A percentile compares a stretch with the other conserved stretches of the same genome.
Conservation (phyloP, 2,113 vertebrate genomes). For the Passer domesticus region DNA sequence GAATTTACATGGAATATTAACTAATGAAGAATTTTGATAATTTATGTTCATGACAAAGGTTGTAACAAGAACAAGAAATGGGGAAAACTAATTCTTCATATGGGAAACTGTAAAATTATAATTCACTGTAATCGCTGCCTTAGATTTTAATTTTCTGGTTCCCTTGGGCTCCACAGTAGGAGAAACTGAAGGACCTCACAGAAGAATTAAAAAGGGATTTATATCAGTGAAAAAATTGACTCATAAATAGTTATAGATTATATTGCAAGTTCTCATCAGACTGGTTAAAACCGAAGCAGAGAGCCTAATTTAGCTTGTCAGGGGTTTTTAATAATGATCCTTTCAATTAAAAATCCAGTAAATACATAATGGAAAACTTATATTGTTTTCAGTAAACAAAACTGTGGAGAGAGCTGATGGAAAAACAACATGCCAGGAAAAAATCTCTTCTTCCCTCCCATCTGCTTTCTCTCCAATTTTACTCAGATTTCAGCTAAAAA, state of each 20-base stretch:
- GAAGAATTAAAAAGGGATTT: not conserved
- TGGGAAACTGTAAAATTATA: conserved; percentile 38
- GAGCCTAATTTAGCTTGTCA: not conserved
- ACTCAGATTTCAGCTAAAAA: not conserved
- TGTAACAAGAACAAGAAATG: conserved; percentile 32
- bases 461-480: not conserved
- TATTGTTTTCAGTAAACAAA: not conserved
- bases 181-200: conserved; percentile 2
- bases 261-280: not conserved
- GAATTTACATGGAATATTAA: not conserved
- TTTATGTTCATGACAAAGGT: conserved; percentile 19
- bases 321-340: not conserved
- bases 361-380: not conserved
- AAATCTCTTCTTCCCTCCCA: not conserved
- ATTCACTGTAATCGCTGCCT: conserved; percentile 7
- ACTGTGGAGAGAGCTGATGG: not conserved
- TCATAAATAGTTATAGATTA: conserved; percentile 34
- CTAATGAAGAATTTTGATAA: not conserved
- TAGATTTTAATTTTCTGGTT: conserved; percentile 51
- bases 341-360: conserved; percentile 21
- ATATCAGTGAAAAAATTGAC: conserved; percentile 18
- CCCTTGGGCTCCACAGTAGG: conserved; percentile 11
- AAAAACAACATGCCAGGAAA: not conserved
- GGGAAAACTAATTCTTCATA: conserved; percentile 32
- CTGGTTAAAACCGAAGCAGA: not conserved